These are phyloP conservation scores for Spisula solida DNA, from an alignment of 2,888 invertebrate genomes.

Conservation along the genomic window DNA sequence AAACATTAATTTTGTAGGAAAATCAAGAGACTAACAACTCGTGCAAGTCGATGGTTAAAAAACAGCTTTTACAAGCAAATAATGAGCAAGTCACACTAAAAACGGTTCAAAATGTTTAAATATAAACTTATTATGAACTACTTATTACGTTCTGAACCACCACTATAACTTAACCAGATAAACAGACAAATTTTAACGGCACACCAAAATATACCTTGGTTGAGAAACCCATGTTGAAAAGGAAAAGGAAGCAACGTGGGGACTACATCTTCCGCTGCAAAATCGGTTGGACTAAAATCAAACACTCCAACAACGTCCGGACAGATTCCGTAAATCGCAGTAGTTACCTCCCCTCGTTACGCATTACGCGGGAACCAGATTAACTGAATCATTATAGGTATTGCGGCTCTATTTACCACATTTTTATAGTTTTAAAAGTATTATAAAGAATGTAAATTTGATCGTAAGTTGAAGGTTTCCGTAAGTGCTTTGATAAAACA, in stretches of 20 bases:
- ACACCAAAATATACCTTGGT: constrained; percentile 75
- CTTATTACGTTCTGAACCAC: neutral
- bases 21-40: too few relatives aligned
- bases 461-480: too few relatives aligned
- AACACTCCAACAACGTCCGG: neutral
- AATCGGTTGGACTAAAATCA: constrained; percentile 4
- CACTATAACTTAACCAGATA: neutral
- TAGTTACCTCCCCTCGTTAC: too few relatives aligned
- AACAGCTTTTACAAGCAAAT: neutral
- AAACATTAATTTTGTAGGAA: too few relatives aligned
- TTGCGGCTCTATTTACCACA: too few relatives aligned
- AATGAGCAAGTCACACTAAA: neutral
- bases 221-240: constrained; percentile 83
- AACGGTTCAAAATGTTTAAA: neutral
- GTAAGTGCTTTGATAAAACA: too few relatives aligned
- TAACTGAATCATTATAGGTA: too few relatives aligned
- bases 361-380: too few relatives aligned
- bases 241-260: constrained; percentile 78
- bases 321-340: neutral
- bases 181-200: neutral
- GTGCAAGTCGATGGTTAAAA: neutral
- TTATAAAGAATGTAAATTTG: too few relatives aligned
- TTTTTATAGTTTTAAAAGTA: too few relatives aligned
- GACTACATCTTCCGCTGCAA: constrained; percentile 46
- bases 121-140: neutral